Evolutionary conservation across 2,113 vertebrate genomes (phyloP), one percentile per base, ranked within the genome.

Genomic region (Grallaria varia): DNA sequence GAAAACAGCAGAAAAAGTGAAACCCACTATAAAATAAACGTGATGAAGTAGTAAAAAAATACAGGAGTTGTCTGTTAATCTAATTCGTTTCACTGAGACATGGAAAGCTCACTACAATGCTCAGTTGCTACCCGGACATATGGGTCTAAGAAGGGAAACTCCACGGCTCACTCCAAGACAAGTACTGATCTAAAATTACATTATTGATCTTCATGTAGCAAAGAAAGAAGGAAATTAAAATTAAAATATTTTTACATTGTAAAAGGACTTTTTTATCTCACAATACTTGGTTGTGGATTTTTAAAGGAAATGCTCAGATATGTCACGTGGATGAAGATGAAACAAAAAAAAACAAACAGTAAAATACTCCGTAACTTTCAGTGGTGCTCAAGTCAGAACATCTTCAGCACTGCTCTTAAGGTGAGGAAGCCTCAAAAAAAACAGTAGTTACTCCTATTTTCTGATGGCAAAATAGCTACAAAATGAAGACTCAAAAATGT

Each of bases 281-380:
- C 5, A 87, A 12, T 55, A n/a, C 40, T 58, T 78, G 0, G 2
- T 11, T 47, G 30, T 25, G 21, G 16, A 25, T 62, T 52, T 63
- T 71, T 42, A 12, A 15, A 7, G 60, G 49, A 31, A 42, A 12
- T 68, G 24, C 23, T 53, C 12, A 81, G 47, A 59, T 73, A 28
- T 91, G 67, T 45, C 84, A 28, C 72, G 6, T 62, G 40, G 40
- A 92, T 95, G 81, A 94, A 90, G 95, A 91, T 21, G 88, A 96
- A 95, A 25, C 37, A 67, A 47, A 47, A 42, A 9, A 67, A 47
- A 47, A 42, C 8, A 67, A 88, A 6, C 21, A 71, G 37, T 10
- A 84, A 86, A 45, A 94, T 56, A 33, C 1, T 20, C 59, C 55
- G 40, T 58, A 77, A 75, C 16, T 60, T 47, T 74, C 24, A 69